Conservation (phyloP, 2,113 vertebrate genomes). For the Psilopogon haemacephalus region DNA sequence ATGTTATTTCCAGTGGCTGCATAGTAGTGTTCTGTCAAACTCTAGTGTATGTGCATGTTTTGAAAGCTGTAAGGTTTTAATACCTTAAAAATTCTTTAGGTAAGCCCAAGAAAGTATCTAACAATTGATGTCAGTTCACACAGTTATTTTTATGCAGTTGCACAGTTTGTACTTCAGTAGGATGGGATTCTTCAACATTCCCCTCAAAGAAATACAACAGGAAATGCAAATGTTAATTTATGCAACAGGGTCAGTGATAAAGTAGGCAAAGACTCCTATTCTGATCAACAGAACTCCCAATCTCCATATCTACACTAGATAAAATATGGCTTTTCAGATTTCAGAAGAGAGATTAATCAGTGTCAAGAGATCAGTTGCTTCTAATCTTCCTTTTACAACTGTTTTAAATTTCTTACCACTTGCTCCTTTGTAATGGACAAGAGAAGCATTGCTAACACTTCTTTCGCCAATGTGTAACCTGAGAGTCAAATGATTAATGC, state of each 20-base stretch:
- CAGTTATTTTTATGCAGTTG: neutral
- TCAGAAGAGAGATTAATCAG: neutral
- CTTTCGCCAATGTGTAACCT: neutral
- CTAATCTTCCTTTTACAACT: neutral
- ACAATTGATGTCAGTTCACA: neutral
- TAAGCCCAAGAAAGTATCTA: neutral
- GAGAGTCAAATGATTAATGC: conserved; percentile 29
- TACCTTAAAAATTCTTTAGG: conserved; percentile 1
- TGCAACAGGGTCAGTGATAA: neutral
- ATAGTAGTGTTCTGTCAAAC: neutral
- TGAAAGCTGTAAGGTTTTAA: neutral
- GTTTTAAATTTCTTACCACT: neutral
- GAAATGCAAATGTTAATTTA: conserved; percentile 17
- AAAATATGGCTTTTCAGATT: neutral
- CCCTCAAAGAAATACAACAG: neutral
- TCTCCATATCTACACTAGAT: neutral
- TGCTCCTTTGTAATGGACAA: neutral
- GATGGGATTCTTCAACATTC: neutral
- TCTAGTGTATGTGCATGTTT: neutral
- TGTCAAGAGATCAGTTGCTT: neutral
- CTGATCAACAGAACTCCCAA: neutral
- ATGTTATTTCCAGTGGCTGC: conserved; percentile 34
- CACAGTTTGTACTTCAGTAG: neutral
- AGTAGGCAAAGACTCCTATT: neutral
- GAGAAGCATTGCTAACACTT: neutral